Evolutionary conservation across 2,797 vertebrate species (phyloP).

Genomic region (Scomberomorus guttatus): DNA sequence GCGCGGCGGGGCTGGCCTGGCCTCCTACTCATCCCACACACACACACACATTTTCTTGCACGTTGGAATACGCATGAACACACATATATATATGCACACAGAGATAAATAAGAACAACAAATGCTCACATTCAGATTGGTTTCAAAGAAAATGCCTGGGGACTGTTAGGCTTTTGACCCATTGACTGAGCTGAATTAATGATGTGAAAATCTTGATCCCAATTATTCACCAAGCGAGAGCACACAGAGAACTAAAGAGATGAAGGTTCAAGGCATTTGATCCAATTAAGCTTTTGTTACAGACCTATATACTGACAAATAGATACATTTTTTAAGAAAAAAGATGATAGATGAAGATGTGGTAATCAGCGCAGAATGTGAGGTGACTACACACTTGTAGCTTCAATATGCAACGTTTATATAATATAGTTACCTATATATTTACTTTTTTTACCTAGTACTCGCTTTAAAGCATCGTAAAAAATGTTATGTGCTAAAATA

Average conservation of each 20-base stretch:
- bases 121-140: conserved; percentile 19
- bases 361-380: background rate
- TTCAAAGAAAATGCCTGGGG: conserved; percentile 48
- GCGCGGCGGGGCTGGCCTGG: conserved; percentile 41
- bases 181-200: conserved; percentile 55
- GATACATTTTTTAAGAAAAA: background rate
- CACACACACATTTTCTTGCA: conserved; percentile 6
- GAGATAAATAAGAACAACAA: conserved; percentile 28
- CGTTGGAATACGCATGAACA: conserved; percentile 27
- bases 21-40: conserved; percentile 40
- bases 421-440: background rate
- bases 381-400: too few species aligned
- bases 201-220: conserved; percentile 57
- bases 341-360: background rate
- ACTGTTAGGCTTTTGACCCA: conserved; percentile 47
- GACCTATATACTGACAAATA: background rate
- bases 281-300: conserved; percentile 35
- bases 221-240: conserved; percentile 39
- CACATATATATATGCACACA: background rate
- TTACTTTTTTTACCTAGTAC: background rate
- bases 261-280: conserved; percentile 28
- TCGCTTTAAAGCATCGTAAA: background rate
- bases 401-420: too few species aligned
- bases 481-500: too few species aligned
- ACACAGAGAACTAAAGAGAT: conserved; percentile 2